Base-by-base conservation (phyloP, 2,888 invertebrate species). In the Ichneumoninae sp. region DNA sequence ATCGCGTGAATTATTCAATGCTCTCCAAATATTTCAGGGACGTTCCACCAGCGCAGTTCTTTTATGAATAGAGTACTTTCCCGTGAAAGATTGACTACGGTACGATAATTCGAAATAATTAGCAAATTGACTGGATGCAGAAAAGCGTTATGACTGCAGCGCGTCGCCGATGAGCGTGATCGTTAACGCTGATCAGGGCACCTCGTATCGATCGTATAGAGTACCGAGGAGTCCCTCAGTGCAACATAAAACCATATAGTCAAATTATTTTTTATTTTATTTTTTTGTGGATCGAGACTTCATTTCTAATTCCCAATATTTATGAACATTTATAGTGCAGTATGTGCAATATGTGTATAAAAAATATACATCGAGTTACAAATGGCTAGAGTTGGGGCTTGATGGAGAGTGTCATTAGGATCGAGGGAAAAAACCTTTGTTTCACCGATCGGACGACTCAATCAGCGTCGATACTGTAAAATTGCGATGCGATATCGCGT, bases 321-420 rank as follows among this genome's bases (percentile, higher is more conserved):
- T 5, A 33, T 4, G 16, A n/a, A 63, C 16, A 63, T 30, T 5
- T 5, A n/a, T 16, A 63, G 1, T 16, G 16, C 16, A 63, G n/a
- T 33, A 30, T 6, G 6, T 33, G 5, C 26, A 30, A 60, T 19
- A 60, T 30, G 30, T 30, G 30, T 16, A 60, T 54, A 47, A 47
- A 47, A 47, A 16, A 47, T 19, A 54, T 10, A 19, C 13, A 52
- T 10, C 26, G 26, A 4, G 26, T 33, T 63, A 16, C 16, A 63
- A 63, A 63, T 63, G 5, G 33, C 7, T 6, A 6, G 7, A 33
- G 16, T 7, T 63, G 5, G 6, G 13, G 16, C 7, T n/a, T 6
- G 30, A 16, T 63, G 33, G 63, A 63, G 30, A 33, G 30, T 33
- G 63, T 63, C 63, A 33, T 63, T 54, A 26, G 26, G 57, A 57